These are phyloP conservation scores for Rhyacichthys aspro DNA, from an alignment of 2,797 vertebrate species.

Conservation along the genomic window DNA sequence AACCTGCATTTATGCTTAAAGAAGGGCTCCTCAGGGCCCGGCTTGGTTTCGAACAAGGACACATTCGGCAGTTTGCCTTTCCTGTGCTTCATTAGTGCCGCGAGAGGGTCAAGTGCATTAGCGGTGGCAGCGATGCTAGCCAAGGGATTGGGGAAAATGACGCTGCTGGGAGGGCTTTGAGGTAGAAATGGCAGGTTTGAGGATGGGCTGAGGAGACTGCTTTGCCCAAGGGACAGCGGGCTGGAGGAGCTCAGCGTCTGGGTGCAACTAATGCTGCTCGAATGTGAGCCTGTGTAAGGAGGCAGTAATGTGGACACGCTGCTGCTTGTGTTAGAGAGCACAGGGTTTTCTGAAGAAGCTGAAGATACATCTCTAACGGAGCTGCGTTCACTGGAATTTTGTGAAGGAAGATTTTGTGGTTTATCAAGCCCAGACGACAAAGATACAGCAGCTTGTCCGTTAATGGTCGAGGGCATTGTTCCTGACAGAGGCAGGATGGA, in stretches of 20 bases:
- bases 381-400: slow-evolving; percentile 77
- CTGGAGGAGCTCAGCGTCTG: slow-evolving; percentile 83
- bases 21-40: slow-evolving; percentile 92
- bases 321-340: slow-evolving; percentile 66
- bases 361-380: slow-evolving; percentile 75
- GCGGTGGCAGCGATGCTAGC: slow-evolving; percentile 95
- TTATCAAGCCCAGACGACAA: slow-evolving; percentile 77
- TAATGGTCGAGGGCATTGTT: slow-evolving; percentile 75
- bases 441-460: slow-evolving; percentile 77
- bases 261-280: slow-evolving; percentile 62
- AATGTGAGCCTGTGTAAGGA: slow-evolving; percentile 71
- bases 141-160: slow-evolving; percentile 97
- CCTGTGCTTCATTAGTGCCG: slow-evolving; percentile 92
- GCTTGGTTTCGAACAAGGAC: slow-evolving; percentile 92
- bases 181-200: slow-evolving; percentile 93
- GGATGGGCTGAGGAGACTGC: slow-evolving; percentile 81
- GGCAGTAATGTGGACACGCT: slow-evolving; percentile 75
- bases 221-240: slow-evolving; percentile 82
- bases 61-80: slow-evolving; percentile 90
- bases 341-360: slow-evolving; percentile 69
- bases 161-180: slow-evolving; percentile 90
- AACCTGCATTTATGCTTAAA: slow-evolving; percentile 99
- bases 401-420: slow-evolving; percentile 77
- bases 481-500: slow-evolving; percentile 84
- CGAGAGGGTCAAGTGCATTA: slow-evolving; percentile 92